Percentiles rank a stretch among this genome's conserved stretches.
Evolutionary conservation across 2,113 vertebrate species (phyloP).

Genomic region (Fulmarus glacialis): DNA sequence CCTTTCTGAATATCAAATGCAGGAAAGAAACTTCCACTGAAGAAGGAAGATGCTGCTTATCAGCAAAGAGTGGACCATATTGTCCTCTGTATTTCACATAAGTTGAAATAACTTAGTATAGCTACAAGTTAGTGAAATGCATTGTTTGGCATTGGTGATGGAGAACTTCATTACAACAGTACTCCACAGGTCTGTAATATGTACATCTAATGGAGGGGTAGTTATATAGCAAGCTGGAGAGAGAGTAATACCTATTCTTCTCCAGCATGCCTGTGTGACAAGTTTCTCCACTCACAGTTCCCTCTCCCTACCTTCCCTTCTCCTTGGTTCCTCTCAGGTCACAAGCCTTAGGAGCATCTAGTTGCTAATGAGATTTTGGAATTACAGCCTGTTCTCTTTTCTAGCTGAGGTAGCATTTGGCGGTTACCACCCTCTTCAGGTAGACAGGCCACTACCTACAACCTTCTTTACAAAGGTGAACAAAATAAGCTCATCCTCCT

Average conservation of each 20-base stretch:
- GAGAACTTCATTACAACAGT: not conserved
- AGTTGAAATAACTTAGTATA: not conserved
- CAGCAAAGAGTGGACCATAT: not conserved
- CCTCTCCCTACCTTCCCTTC: not conserved
- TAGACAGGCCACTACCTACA: not conserved
- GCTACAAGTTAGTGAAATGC: not conserved
- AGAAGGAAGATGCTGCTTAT: not conserved
- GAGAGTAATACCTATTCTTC: not conserved
- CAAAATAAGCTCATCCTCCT: not conserved
- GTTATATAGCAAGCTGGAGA: not conserved
- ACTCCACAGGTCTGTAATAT: not conserved
- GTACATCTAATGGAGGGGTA: not conserved
- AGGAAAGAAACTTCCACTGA: not conserved
- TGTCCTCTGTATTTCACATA: not conserved
- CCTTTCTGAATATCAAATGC: not conserved
- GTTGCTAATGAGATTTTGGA: not conserved
- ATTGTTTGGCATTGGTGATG: not conserved
- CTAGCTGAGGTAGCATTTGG: not conserved
- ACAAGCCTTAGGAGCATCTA: not conserved
- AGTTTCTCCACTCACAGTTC: not conserved
- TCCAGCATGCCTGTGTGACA: not conserved
- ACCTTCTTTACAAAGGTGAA: not conserved
- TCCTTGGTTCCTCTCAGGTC: not conserved
- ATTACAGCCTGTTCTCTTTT: not conserved
- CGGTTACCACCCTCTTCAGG: not conserved